phyloP scores from a whole-genome alignment of 2,797 vertebrate species.

The Malacoraja senta region DNA sequence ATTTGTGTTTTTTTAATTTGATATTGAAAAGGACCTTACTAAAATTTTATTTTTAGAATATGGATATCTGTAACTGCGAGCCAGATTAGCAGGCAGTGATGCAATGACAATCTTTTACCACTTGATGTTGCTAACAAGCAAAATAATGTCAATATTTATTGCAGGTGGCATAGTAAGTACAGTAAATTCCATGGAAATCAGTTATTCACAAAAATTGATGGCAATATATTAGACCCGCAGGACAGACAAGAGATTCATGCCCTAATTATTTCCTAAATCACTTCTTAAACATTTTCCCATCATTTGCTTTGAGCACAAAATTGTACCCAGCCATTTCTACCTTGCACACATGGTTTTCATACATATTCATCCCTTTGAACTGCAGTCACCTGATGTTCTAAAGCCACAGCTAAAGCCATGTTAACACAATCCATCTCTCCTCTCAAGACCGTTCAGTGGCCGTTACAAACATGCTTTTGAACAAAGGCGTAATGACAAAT shows the following conservation, averaged over 20 bases:
- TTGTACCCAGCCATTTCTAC: neutral
- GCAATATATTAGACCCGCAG: neutral
- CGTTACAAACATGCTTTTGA: neutral
- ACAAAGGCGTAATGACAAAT: neutral
- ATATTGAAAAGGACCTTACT: neutral
- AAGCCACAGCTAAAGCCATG: neutral
- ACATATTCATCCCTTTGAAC: neutral
- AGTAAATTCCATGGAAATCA: neutral
- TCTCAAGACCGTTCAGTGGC: neutral
- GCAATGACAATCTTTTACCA: conserved; percentile 11
- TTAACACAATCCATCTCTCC: neutral
- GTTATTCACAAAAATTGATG: neutral
- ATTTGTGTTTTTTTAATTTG: neutral
- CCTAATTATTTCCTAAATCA: too few species aligned
- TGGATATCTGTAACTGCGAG: too few species aligned
- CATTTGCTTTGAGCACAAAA: neutral
- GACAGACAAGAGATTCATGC: neutral
- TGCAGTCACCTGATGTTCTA: neutral
- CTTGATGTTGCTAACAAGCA: conserved; percentile 28
- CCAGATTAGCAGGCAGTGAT: neutral
- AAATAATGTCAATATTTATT: neutral
- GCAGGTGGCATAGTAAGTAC: neutral
- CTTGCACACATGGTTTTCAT: neutral
- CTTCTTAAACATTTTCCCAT: neutral
- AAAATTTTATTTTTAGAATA: neutral